Evolutionary conservation across 2,113 vertebrate genomes (phyloP), one percentile per base, ranked within the genome.

Genomic region (Ornithorhynchus anatinus): DNA sequence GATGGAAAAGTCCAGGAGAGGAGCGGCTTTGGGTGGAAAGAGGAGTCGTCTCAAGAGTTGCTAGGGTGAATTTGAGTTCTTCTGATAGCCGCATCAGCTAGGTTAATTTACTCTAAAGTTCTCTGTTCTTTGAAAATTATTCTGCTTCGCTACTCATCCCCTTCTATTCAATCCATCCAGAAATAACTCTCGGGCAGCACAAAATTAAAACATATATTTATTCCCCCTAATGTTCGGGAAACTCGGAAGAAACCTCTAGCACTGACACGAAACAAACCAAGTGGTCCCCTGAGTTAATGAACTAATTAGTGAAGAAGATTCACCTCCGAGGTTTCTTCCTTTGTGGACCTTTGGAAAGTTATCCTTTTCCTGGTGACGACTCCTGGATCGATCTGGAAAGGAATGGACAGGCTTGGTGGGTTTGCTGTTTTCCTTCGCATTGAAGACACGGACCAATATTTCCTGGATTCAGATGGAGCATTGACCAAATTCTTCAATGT

Each of bases 281-380:
- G 47, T 27, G 13, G 8, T 27, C 20, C 40, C 12, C 32, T 33
- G 8, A 69, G 37, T 40, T 51, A 52, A 2, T 37, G 31, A 3
- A 47, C 32, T 35, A 48, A 6, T 68, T 73, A 51, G 23, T 27
- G 27, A 52, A 40, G 72, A 54, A 72, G 80, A 59, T 23, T 47
- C 65, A 51, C 16, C 39, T 27, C 48, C 3, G 16, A 66, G 9
- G 14, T 51, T 54, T 59, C 32, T 39, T 62, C 27, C 50, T 27
- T 7, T 23, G 35, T 61, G 44, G 59, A 54, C 17, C 23, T 42
- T 65, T 39, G 31, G 33, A 39, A 47, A 37, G 8, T 66, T 72
- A 29, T 45, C 22, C 27, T 59, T 72, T 74, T 43, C 14, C 43
- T 39, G 27, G 38, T 13, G 16, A 31, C 33, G 38, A 39, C 22